A percentile compares a stretch with the other conserved stretches of the same genome.
phyloP scores from a whole-genome alignment of 2,113 vertebrate genomes.

The Solenodon paradoxus region DNA sequence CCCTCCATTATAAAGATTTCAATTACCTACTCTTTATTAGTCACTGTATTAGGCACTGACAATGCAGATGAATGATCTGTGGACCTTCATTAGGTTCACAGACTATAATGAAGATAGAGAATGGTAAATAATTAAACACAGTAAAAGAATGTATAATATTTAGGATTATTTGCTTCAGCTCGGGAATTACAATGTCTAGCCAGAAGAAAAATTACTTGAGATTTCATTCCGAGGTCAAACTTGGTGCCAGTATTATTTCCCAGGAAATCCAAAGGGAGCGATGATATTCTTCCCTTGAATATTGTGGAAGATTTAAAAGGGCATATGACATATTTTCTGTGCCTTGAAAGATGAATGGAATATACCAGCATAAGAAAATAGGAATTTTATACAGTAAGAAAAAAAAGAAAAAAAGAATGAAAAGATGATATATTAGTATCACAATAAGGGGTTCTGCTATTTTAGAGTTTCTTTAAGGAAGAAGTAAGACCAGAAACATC shows the following conservation, averaged over 20 bases:
- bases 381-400: neutral
- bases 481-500: neutral
- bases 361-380: neutral
- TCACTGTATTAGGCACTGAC: neutral
- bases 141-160: neutral
- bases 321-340: neutral
- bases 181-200: neutral
- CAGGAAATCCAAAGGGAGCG: accelerated
- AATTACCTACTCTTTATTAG: neutral
- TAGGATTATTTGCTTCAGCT: neutral
- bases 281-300: neutral
- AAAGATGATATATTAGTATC: neutral
- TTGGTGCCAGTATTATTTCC: neutral
- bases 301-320: neutral
- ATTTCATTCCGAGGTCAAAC: neutral
- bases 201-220: neutral
- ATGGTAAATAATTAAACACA: neutral
- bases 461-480: neutral
- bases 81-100: neutral
- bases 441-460: neutral
- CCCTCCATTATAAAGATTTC: neutral
- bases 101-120: neutral
- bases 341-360: neutral
- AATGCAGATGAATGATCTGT: neutral
- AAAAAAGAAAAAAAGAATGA: neutral